Evolutionary conservation across 2,113 vertebrate genomes (phyloP).

Genomic region (Plecotus auritus): DNA sequence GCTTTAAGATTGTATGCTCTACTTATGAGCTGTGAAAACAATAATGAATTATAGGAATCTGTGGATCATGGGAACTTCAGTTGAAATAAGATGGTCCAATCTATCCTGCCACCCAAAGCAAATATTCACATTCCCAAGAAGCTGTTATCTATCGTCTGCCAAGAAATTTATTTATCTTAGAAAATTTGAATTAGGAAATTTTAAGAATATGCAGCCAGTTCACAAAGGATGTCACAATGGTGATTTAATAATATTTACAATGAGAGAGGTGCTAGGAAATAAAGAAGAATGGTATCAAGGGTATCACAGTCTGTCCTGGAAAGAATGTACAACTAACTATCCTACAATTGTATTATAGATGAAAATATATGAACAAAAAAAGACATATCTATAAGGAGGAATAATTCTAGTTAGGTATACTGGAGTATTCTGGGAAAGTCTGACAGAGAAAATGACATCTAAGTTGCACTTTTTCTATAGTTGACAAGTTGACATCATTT

Average conservation of each 20-base stretch:
- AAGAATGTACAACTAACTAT: background rate
- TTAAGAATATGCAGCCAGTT: constrained; percentile 11
- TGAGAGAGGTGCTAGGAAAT: background rate
- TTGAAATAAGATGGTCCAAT: background rate
- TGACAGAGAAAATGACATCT: background rate
- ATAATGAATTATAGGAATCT: background rate
- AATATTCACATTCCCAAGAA: background rate
- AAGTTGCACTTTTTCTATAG: background rate
- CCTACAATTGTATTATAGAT: background rate
- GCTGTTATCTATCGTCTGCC: background rate
- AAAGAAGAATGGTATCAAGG: background rate
- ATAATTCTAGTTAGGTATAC: background rate
- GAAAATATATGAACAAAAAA: background rate
- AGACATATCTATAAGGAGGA: background rate
- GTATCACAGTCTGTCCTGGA: background rate
- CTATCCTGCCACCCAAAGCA: background rate
- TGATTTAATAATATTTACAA: constrained; percentile 15
- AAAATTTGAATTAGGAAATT: background rate
- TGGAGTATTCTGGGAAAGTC: background rate
- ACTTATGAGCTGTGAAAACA: background rate
- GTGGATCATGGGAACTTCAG: background rate
- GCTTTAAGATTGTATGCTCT: background rate
- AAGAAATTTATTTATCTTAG: background rate
- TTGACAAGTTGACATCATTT: background rate
- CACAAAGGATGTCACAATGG: background rate